These are phyloP conservation scores for Aselliscus stoliczkanus DNA, from an alignment of 2,797 vertebrate genomes.

Conservation along the genomic window DNA sequence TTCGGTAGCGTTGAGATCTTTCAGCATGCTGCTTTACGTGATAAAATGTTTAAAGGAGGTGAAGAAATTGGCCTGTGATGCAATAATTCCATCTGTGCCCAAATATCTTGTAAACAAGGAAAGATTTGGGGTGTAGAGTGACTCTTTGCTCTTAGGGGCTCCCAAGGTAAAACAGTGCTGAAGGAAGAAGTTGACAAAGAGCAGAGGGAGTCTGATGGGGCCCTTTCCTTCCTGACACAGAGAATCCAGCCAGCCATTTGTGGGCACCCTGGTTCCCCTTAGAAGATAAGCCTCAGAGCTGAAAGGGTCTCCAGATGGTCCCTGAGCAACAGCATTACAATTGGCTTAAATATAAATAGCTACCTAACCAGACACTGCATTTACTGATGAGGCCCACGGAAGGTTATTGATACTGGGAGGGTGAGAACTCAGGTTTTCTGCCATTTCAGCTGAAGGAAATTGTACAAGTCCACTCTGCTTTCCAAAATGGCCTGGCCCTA, in stretches of 20 bases:
- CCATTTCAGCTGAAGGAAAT: not conserved
- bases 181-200: not conserved
- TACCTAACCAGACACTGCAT: not conserved
- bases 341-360: not conserved
- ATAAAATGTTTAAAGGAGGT: conserved; percentile 15
- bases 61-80: not conserved
- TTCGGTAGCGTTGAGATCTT: conserved; percentile 16
- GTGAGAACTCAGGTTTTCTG: not conserved
- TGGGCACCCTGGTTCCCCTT: not conserved
- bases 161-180: not conserved
- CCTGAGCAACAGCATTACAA: not conserved
- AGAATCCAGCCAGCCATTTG: not conserved
- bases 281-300: not conserved
- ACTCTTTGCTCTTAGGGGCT: not conserved
- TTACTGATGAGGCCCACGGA: not conserved
- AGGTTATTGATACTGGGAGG: not conserved
- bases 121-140: not conserved
- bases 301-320: not conserved
- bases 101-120: conserved; percentile 37
- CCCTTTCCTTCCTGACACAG: not conserved
- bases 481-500: not conserved
- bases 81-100: not conserved
- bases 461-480: not conserved
- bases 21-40: not conserved
- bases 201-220: not conserved